Conservation (phyloP, 2,113 vertebrate genomes). For the Circaetus cinerascens region DNA sequence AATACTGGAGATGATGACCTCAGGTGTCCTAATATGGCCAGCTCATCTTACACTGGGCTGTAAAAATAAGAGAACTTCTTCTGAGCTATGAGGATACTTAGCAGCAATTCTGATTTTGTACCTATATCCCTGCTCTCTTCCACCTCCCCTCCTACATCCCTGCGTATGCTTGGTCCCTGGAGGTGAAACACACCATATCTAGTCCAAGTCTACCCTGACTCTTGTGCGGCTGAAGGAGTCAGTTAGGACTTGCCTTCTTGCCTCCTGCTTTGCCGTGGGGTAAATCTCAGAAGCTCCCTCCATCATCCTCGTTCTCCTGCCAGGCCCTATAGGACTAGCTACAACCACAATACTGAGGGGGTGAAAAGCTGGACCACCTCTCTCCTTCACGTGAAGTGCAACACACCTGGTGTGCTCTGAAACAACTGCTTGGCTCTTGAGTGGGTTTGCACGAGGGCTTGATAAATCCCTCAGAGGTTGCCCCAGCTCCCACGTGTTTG, state of each 20-base stretch:
- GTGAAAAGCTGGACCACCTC: background rate
- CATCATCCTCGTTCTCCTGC: background rate
- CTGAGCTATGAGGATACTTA: background rate
- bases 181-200: background rate
- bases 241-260: background rate
- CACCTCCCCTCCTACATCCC: background rate
- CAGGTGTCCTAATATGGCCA: background rate
- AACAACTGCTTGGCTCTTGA: background rate
- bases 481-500: background rate
- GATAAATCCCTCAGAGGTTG: background rate
- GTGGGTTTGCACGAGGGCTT: background rate
- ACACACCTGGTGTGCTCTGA: background rate
- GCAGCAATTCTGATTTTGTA: background rate
- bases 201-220: background rate
- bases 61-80: background rate
- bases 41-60: background rate
- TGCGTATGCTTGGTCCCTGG: background rate
- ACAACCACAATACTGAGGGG: background rate
- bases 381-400: background rate
- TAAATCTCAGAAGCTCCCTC: background rate
- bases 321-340: background rate
- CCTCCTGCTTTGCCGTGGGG: background rate
- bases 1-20: background rate
- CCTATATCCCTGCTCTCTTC: background rate
- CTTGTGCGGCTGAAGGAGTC: background rate